A percentile compares a stretch with the other conserved stretches of the same genome.
Conservation (phyloP, 35 echinoderm and acorn worm species). For the Chiridota heheva region DNA sequence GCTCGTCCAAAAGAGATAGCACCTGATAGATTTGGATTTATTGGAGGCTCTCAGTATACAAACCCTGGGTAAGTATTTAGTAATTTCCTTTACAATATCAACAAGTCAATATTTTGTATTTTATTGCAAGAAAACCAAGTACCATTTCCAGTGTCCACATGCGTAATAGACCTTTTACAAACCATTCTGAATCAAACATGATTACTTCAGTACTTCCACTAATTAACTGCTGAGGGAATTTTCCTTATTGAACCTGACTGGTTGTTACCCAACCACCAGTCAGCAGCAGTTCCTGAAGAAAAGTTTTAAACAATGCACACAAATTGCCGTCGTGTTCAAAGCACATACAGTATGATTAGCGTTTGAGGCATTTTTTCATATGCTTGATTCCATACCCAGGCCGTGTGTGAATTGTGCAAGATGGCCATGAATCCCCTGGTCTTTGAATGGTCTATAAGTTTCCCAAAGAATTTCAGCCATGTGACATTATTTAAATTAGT, state of each 20-base stretch:
- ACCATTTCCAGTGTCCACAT: not conserved
- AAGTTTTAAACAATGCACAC: no score
- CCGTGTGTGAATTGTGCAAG: no score
- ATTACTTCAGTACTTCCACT: not conserved
- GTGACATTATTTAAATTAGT: no score
- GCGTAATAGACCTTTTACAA: not conserved
- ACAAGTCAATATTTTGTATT: not conserved
- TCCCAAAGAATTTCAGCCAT: no score
- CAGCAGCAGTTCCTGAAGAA: no score
- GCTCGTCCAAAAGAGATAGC: slow-evolving; percentile 53
- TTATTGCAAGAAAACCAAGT: not conserved
- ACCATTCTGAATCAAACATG: not conserved
- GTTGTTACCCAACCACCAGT: no score
- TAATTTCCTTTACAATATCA: not conserved
- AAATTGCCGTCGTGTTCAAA: no score
- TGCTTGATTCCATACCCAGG: no score
- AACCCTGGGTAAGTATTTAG: slow-evolving; percentile 54
- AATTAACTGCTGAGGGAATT: not conserved
- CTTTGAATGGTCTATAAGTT: no score
- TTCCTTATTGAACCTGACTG: not conserved
- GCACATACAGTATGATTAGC: no score
- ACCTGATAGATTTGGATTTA: slow-evolving; percentile 74
- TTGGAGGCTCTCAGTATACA: slow-evolving; percentile 68
- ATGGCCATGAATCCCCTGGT: no score
- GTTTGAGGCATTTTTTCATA: no score